Conservation (phyloP, 2,797 vertebrate species). For the Podarcis lilfordi region DNA sequence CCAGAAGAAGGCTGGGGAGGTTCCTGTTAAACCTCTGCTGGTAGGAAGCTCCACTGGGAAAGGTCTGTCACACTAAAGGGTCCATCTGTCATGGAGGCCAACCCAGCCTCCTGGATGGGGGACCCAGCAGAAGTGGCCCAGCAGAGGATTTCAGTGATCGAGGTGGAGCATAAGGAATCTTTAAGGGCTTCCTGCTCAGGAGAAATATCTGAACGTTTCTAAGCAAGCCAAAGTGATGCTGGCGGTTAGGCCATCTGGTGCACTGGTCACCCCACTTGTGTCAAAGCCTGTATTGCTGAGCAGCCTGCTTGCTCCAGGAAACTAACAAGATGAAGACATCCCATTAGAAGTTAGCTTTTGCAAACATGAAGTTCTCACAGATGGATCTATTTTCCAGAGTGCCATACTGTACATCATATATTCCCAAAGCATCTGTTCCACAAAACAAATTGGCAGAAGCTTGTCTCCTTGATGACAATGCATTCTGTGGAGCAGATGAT, state of each 20-base stretch:
- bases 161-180: too few species aligned
- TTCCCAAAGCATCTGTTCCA: slow-evolving; percentile 40
- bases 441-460: slow-evolving; percentile 39
- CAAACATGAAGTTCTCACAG: slow-evolving; percentile 35
- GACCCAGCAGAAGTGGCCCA: too few species aligned
- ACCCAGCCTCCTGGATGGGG: too few species aligned
- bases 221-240: background rate
- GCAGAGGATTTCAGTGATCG: too few species aligned
- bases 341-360: slow-evolving; percentile 31
- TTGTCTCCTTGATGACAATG: slow-evolving; percentile 27
- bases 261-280: background rate
- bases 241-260: background rate
- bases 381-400: slow-evolving; percentile 33
- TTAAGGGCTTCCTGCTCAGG: background rate
- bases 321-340: slow-evolving; percentile 18
- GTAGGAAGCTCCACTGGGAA: too few species aligned
- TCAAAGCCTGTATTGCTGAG: background rate
- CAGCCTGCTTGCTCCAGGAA: slow-evolving; percentile 15
- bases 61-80: too few species aligned
- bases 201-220: background rate
- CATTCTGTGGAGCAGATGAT: slow-evolving; percentile 36
- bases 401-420: slow-evolving; percentile 23
- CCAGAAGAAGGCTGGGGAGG: too few species aligned
- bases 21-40: too few species aligned
- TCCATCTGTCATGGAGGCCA: too few species aligned